Base-by-base conservation (phyloP, 2,888 invertebrate species). In the Xestia sexstrigata region DNA sequence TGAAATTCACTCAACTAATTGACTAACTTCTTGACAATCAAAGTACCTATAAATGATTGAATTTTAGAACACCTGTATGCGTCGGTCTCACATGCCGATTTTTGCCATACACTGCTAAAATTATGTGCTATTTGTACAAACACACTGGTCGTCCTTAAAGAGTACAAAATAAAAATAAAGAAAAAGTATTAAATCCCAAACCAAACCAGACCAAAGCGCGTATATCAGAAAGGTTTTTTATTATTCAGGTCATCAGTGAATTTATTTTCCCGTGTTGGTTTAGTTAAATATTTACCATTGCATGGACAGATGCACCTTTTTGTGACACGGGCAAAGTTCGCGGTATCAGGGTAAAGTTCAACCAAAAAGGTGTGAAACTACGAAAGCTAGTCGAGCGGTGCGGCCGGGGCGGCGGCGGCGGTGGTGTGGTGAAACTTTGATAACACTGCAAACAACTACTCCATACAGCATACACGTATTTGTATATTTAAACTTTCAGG, bases 351-450 rank as follows among this genome's bases (percentile, higher is more conserved):
- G 52, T 45, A 47, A 81, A 69, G 63, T 82, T 76, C 6, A 2
- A 58, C n/a, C 35, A 71, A 71, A 83, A 81, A 83, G 71, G 81
- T 83, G 67, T 70, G 78, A 78, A 71, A 71, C 55, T 78, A 45
- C 49, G 45, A 13, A 45, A 49, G 55, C 49, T 15, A 63, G 42
- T 66, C 52, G 60, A 26, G 55, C 58, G 67, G 23, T 26, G 78
- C 70, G 35, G 62, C 26, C 15, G n/a, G 52, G 23, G 11, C 8
- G 35, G 52, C 52, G n/a, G 35, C 23, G 6, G n/a, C 15, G 39
- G 55, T 26, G 62, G 23, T 42, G 83, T 62, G 47, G 70, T 63
- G 30, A 39, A 81, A 81, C 67, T 81, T 81, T 52, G 26, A 23
- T 20, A 15, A 70, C 68, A 5, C 42, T 1, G 23, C 65, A 45